Percentiles rank a stretch among this genome's conserved stretches.
phyloP scores from a whole-genome alignment of 2,888 invertebrate species.

The Cryptocephalus primarius region DNA sequence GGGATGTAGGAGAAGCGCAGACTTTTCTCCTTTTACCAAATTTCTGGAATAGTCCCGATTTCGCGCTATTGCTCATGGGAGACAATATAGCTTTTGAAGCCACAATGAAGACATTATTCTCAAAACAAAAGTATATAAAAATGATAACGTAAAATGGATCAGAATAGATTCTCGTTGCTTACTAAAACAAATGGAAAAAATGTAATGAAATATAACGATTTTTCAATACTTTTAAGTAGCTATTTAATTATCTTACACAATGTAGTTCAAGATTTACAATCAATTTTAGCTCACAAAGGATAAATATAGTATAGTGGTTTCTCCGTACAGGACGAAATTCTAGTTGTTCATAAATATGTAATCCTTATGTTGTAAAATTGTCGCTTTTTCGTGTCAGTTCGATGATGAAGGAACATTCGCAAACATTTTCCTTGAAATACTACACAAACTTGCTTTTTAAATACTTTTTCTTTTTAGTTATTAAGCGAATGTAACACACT shows the following conservation, averaged over 20 bases:
- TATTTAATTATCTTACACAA: conserved; percentile 20
- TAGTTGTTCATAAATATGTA: conserved; percentile 22
- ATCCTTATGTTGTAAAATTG: conserved; percentile 20
- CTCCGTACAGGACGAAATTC: conserved; percentile 18
- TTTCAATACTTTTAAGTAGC: conserved; percentile 21
- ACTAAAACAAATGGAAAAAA: conserved; percentile 5
- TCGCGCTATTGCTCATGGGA: conserved; percentile 24
- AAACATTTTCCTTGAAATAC: conserved; percentile 7
- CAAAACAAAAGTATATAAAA: conserved; percentile 8
- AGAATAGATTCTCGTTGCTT: conserved; percentile 6
- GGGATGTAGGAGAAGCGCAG: no score
- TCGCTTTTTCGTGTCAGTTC: conserved; percentile 15
- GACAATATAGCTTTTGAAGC: conserved; percentile 22
- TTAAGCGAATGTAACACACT: conserved; percentile 17
- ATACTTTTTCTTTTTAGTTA: conserved; percentile 11
- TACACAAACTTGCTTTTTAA: conserved; percentile 2
- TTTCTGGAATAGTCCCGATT: no score
- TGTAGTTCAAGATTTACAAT: conserved; percentile 19
- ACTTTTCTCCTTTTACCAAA: no score
- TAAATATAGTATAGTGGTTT: conserved; percentile 21
- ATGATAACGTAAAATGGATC: conserved; percentile 3
- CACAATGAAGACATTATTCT: conserved; percentile 8
- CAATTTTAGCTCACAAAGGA: conserved; percentile 24
- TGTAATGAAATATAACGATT: conserved; percentile 9
- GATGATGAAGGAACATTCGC: conserved; percentile 10